Conservation (phyloP, 1,140 invertebrate species). For the Papilio machaon region DNA sequence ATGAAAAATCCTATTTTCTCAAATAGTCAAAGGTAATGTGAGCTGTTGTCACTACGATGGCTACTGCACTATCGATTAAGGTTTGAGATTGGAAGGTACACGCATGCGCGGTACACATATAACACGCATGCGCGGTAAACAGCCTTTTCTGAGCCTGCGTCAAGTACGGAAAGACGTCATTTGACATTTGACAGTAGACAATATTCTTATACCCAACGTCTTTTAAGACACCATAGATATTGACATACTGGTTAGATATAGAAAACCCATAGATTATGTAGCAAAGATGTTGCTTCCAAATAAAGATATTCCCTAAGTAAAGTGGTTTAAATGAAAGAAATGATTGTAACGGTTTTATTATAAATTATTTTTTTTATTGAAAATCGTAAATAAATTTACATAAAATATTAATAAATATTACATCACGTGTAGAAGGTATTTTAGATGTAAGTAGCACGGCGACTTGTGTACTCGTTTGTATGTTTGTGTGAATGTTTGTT, state of each 20-base stretch:
- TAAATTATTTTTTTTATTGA: slow-evolving; percentile 80
- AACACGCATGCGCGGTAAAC: slow-evolving; percentile 56
- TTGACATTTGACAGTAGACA: slow-evolving; percentile 61
- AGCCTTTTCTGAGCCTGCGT: slow-evolving; percentile 44
- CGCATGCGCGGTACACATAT: slow-evolving; percentile 57
- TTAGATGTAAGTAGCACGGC: slow-evolving; percentile 53
- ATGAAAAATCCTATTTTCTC: slow-evolving; percentile 51
- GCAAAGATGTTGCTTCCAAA: too few species aligned
- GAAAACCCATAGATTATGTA: too few species aligned
- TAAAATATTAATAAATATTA: slow-evolving; percentile 82
- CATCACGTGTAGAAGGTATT: slow-evolving; percentile 67
- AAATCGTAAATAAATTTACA: slow-evolving; percentile 83
- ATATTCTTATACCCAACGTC: slow-evolving; percentile 35
- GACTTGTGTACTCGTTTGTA: slow-evolving; percentile 50
- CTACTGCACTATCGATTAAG: slow-evolving; percentile 75
- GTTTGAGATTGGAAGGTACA: slow-evolving; percentile 46
- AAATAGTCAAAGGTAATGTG: slow-evolving; percentile 66
- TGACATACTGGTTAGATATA: neutral
- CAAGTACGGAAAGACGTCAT: slow-evolving; percentile 67
- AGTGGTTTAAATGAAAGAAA: neutral
- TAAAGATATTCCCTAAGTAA: too few species aligned
- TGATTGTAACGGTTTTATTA: slow-evolving; percentile 48
- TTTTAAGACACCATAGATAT: neutral
- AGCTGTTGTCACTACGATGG: slow-evolving; percentile 63
- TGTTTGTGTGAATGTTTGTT: slow-evolving; percentile 51